These are phyloP conservation scores for Typhlichthys eigenmanni DNA, from an alignment of 2,797 vertebrate species.

Conservation along the genomic window DNA sequence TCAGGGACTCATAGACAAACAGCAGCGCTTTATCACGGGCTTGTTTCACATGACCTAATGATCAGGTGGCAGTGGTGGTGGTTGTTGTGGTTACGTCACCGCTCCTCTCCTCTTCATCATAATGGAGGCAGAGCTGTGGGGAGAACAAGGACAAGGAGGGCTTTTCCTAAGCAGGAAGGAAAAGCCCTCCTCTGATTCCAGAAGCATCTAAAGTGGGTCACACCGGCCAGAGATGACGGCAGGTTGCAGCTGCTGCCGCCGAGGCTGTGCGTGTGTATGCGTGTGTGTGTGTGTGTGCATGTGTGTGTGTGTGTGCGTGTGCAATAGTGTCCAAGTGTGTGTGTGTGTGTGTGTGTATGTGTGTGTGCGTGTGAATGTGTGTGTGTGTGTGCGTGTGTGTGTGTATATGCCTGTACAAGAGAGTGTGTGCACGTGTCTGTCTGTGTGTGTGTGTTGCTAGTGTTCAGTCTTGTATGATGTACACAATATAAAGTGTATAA, in stretches of 20 bases:
- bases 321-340: too few relatives aligned
- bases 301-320: neutral
- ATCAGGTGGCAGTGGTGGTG: constrained; percentile 18
- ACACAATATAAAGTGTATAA: neutral
- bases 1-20: constrained; percentile 6
- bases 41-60: constrained; percentile 31
- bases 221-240: constrained; percentile 66
- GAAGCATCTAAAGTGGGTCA: constrained; percentile 80
- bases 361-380: neutral
- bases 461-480: neutral
- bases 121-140: constrained; percentile 20
- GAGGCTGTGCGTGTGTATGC: constrained; percentile 36
- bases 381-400: neutral
- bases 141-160: constrained; percentile 8
- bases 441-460: neutral
- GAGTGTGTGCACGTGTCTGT: neutral
- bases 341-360: neutral
- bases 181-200: constrained; percentile 76
- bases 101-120: constrained; percentile 44
- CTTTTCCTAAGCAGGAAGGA: constrained; percentile 61
- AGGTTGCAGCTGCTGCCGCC: constrained; percentile 59
- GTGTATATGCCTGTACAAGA: neutral
- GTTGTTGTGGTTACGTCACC: neutral
- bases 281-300: constrained; percentile 14
- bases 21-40: constrained; percentile 28